A percentile compares a stretch with the other conserved stretches of the same genome.
These are phyloP conservation scores for Xiphophorus hellerii DNA, from an alignment of 2,113 vertebrate species.

Conservation along the genomic window DNA sequence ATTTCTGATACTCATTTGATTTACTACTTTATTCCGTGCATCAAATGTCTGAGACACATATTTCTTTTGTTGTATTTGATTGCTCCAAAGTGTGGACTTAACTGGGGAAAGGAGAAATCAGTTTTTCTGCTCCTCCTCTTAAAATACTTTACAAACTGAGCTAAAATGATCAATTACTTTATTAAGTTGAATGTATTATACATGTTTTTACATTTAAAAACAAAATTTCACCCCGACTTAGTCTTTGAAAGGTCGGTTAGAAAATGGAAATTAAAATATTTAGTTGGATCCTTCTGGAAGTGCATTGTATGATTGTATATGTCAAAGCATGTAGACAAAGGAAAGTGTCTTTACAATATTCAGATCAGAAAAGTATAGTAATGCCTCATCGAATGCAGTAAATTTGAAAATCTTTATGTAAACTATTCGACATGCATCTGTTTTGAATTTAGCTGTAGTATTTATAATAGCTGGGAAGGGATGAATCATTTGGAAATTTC, in stretches of 20 bases:
- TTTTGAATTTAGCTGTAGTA: neutral
- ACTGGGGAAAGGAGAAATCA: no score
- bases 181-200: neutral
- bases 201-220: no score
- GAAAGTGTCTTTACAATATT: neutral
- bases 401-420: neutral
- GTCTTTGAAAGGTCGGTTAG: neutral
- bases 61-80: neutral
- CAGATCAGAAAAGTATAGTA: neutral
- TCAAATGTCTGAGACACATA: neutral
- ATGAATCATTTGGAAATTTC: neutral
- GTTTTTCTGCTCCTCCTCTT: no score
- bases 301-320: neutral
- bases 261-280: neutral
- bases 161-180: neutral
- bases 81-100: no score
- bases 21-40: no score
- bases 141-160: no score
- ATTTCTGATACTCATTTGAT: neutral
- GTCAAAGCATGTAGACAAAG: neutral
- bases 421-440: neutral
- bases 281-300: neutral
- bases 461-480: neutral
- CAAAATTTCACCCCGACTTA: no score
- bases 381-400: neutral